Conservation (phyloP, 2,888 invertebrate species). For the Ornithoptera alexandrae region DNA sequence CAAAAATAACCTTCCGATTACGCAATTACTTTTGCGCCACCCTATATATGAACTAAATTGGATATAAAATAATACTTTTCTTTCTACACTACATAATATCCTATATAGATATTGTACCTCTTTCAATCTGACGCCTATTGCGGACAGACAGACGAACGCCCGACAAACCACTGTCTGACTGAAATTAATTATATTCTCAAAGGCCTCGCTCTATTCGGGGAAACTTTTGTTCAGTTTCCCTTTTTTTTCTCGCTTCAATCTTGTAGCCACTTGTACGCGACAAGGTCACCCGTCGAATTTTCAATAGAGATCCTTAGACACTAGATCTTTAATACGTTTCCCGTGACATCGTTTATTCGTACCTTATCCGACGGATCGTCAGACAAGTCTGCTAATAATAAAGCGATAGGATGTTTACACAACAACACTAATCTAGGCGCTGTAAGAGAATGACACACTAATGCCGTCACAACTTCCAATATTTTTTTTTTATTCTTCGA, state of each 20-base stretch:
- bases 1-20: no score
- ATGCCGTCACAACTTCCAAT: no score
- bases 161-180: conserved; percentile 12
- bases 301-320: background rate
- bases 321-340: background rate
- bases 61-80: no score
- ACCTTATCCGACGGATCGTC: no score
- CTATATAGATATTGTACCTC: background rate
- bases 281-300: conserved; percentile 11
- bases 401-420: no score
- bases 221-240: conserved; percentile 16
- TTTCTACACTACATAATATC: background rate
- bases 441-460: no score
- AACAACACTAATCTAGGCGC: no score
- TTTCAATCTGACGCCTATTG: background rate
- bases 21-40: no score
- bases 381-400: no score
- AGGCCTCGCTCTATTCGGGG: conserved; percentile 1
- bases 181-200: conserved; percentile 17
- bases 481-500: no score
- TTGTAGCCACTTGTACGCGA: conserved; percentile 17
- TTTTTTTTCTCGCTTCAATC: conserved; percentile 17
- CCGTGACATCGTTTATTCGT: no score
- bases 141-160: background rate
- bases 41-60: no score